Evolutionary conservation across 2,797 vertebrate genomes (phyloP), one percentile per base, ranked within the genome.

Genomic region (Cetoscarus ocellatus): DNA sequence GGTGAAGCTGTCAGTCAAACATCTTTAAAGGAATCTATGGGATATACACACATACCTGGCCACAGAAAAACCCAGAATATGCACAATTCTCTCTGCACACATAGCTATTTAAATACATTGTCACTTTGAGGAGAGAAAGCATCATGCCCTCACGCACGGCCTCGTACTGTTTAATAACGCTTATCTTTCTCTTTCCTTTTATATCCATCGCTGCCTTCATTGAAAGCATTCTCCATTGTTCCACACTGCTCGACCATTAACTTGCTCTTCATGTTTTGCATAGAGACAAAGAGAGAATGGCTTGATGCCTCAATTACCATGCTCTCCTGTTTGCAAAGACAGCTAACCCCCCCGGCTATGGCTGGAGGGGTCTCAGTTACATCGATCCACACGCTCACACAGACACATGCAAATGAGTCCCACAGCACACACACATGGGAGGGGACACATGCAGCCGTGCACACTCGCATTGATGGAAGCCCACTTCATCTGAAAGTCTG

Each of bases 261-360:
- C 76, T 75, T 70, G 77, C 77, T 76, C 76, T 75, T 76, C 74
- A 56, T 82, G 81, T 77, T 82, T 80, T 82, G 83, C 83, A 78
- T 79, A 58, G 70, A 89, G 80, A 88, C 86, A 86, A 80, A 82
- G 82, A 71, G 75, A 55, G 59, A 74, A 68, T 50, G 84, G 84
- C 79, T 82, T 74, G 86, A 88, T 77, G 81, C 81, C 88, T 88
- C 85, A 86, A 88, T 91, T 90, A 90, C 69, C 71, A 52, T 61
- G 67, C 77, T 80, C 70, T 73, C 60, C 27, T 87, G 81, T 87
- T 86, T 78, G 77, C 77, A 83, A 73, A 79, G 86, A 73, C 68
- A 72, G 79, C 77, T 64, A 67, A 70, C 43, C 43, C 40, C 10
- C 43, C 11, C 43, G 51, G 84, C 67, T 64, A 59, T 61, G 69